phyloP scores from a whole-genome alignment of 2,797 vertebrate genomes.

The Nyctibius grandis region DNA sequence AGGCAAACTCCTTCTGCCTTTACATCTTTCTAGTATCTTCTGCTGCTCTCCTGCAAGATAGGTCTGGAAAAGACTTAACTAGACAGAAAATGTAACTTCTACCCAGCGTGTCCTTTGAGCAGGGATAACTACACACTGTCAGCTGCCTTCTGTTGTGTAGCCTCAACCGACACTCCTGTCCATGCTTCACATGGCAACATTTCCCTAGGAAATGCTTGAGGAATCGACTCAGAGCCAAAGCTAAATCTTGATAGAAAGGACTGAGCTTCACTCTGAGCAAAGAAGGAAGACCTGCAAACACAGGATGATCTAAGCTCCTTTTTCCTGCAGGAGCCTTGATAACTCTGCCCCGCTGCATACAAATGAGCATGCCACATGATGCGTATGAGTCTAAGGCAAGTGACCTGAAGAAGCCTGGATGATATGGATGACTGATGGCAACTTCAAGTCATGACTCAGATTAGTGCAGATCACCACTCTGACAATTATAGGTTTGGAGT shows the following conservation, averaged over 20 bases:
- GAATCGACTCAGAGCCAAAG: not conserved
- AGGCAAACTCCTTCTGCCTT: not conserved
- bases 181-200: not conserved
- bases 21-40: not conserved
- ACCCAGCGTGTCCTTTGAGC: not conserved
- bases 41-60: not conserved
- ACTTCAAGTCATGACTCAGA: not conserved
- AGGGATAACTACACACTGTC: fast-evolving
- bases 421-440: not conserved
- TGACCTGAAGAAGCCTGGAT: not conserved
- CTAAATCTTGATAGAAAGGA: not conserved
- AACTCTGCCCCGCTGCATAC: not conserved
- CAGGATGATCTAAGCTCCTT: not conserved
- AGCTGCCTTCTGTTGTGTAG: not conserved
- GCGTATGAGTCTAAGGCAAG: not conserved
- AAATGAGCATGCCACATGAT: fast-evolving
- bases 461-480: not conserved
- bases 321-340: not conserved
- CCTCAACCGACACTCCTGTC: not conserved
- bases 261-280: not conserved
- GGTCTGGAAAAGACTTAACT: not conserved
- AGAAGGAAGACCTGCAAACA: not conserved
- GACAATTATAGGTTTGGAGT: not conserved
- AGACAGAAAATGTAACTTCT: not conserved
- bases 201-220: not conserved